A percentile compares a stretch with the other conserved stretches of the same genome.
Evolutionary conservation across 2,888 invertebrate species (phyloP).

Genomic region (Ceratothoa steindachneri): DNA sequence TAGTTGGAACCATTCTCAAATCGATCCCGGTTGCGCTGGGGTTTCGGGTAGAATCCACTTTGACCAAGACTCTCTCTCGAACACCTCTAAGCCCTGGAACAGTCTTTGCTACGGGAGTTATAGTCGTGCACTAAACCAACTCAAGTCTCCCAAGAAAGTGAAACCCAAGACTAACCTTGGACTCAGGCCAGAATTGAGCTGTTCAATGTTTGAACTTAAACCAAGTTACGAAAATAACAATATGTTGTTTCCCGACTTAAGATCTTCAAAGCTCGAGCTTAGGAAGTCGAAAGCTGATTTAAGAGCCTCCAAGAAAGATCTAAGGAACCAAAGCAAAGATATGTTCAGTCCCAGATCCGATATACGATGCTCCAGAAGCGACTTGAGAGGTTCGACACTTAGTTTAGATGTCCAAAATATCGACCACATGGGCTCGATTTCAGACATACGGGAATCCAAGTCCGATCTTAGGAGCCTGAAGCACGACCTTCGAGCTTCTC

Average conservation of each 20-base stretch:
- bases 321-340: background rate
- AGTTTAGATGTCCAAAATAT: conserved; percentile 20
- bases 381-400: conserved; percentile 26
- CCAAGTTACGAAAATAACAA: background rate
- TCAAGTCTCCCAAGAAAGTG: conserved; percentile 28
- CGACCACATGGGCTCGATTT: background rate
- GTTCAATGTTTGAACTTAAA: conserved; percentile 8
- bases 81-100: conserved; percentile 38
- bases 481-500: conserved; percentile 26
- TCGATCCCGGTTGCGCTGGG: background rate
- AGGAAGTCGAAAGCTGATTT: conserved; percentile 34
- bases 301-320: conserved; percentile 37
- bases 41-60: background rate
- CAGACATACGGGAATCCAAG: conserved; percentile 27
- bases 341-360: conserved; percentile 20
- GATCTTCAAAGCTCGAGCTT: conserved; percentile 28
- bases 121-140: conserved; percentile 38
- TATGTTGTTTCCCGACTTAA: conserved; percentile 20
- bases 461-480: conserved; percentile 29
- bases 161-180: conserved; percentile 3
- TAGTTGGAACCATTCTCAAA: background rate
- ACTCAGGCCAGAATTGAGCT: background rate
- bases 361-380: conserved; percentile 24
- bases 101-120: conserved; percentile 44
- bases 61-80: background rate